Conservation (phyloP, 2,113 vertebrate genomes). For the Hippocampus abdominalis region DNA sequence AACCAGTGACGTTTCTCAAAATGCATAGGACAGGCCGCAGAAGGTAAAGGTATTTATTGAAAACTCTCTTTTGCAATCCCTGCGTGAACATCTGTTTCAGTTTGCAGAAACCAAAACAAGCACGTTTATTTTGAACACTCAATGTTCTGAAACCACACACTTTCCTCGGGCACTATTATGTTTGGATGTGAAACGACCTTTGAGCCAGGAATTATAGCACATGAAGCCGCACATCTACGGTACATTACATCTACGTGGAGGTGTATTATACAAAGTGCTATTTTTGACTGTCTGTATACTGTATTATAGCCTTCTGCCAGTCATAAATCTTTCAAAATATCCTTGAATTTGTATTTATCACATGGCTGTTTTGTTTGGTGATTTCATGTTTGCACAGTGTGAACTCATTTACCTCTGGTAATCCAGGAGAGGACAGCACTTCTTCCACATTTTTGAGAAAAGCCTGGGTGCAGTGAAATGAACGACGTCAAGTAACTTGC, state of each 20-base stretch:
- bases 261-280: neutral
- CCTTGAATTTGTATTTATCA: slow-evolving; percentile 26
- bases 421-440: slow-evolving; percentile 71
- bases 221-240: slow-evolving; percentile 20
- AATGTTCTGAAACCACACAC: slow-evolving; percentile 46
- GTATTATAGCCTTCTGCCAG: neutral
- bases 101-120: slow-evolving; percentile 53
- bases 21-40: slow-evolving; percentile 4
- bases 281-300: neutral
- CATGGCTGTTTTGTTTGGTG: slow-evolving; percentile 24
- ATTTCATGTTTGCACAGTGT: slow-evolving; percentile 33
- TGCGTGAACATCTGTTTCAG: slow-evolving; percentile 63
- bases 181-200: slow-evolving; percentile 31
- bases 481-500: slow-evolving; percentile 40
- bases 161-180: slow-evolving; percentile 25
- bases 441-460: slow-evolving; percentile 84
- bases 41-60: slow-evolving; percentile 20
- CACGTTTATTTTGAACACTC: slow-evolving; percentile 32
- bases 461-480: slow-evolving; percentile 68
- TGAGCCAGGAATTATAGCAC: slow-evolving; percentile 13
- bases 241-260: neutral
- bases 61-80: slow-evolving; percentile 29
- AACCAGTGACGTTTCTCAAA: neutral
- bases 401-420: slow-evolving; percentile 67
- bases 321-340: slow-evolving; percentile 2